Conservation (phyloP, 2,888 invertebrate species). For the Leptopilina syphax region DNA sequence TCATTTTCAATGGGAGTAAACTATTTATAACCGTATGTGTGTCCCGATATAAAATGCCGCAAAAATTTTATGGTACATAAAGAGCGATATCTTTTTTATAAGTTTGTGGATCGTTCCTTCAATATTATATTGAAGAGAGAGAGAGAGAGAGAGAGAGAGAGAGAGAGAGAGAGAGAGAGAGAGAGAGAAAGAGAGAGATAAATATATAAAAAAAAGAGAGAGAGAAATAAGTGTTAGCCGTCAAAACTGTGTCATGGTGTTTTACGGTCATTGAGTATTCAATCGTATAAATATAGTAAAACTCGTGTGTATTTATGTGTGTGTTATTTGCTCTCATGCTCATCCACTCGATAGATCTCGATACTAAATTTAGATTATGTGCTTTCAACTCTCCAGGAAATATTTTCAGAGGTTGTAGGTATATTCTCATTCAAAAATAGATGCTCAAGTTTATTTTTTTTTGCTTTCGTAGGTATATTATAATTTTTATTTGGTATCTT, state of each 20-base stretch:
- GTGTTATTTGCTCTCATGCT: conserved; percentile 1
- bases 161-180: no score
- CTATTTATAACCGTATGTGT: neutral
- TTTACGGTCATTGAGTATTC: conserved; percentile 63
- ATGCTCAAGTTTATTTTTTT: no score
- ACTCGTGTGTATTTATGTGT: neutral
- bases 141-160: no score
- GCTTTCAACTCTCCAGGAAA: neutral
- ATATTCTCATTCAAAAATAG: no score
- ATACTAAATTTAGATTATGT: conserved; percentile 6
- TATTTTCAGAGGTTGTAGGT: no score
- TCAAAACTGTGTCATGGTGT: conserved; percentile 66
- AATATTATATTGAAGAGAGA: conserved; percentile 6
- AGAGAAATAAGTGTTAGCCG: conserved; percentile 40
- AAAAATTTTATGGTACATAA: conserved; percentile 65
- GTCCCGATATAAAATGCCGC: conserved; percentile 41
- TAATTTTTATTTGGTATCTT: no score
- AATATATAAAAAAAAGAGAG: no score
- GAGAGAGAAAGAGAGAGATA: no score
- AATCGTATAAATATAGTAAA: conserved; percentile 2
- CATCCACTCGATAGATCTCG: conserved; percentile 4
- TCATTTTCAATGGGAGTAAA: conserved; percentile 26
- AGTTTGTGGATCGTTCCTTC: conserved; percentile 49
- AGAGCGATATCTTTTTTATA: conserved; percentile 63
- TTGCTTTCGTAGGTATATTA: no score